Evolutionary conservation across 2,113 vertebrate species (phyloP), one percentile per base, ranked within the genome.

Genomic region (Aphelocoma coerulescens): DNA sequence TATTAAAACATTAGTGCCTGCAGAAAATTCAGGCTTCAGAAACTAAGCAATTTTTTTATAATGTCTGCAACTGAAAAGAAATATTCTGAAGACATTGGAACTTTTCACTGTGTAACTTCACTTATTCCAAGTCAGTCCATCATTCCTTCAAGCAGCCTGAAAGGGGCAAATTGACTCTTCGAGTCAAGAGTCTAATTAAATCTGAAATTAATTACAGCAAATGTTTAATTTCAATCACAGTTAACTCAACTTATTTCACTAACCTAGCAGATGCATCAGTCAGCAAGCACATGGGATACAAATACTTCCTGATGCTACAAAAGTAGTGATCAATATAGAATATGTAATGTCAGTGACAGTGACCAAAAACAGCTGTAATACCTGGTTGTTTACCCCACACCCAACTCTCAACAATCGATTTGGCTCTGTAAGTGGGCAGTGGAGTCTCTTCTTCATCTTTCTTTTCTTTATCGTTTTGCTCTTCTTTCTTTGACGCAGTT

Each of bases 331-430:
- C 78, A 91, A 63, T 41, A 48, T 0, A 88, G 72, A 88, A 49
- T 3, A 77, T 0, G 0, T 7, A 59, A 57, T 49, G 16, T 65
- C 66, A 89, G 26, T 27, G 43, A 89, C 39, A 91, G 81, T 48
- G 33, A 83, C 52, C 74, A 63, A 68, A 68, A 94, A 85, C 7
- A 78, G 20, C 48, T 61, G 12, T 8, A 48, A 59, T 98, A 99
- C 99, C 99, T 99, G 99, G 99, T 85, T 99, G 99, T 82, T 95
- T 98, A 55, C 99, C 99, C 99, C 99, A 99, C 73, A 99, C 98
- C 99, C 99, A 99, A 32, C 99, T 99, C 97, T 99, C 99, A n/a
- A 99, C 98, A 95, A 99, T 99, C 9, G 99, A 98, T 96, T 98
- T 99, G 86, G 98, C 98, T 68, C 94, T 96, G 93, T 98, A 98